Conservation (phyloP, 2,797 vertebrate genomes). For the Xenopus petersii region DNA sequence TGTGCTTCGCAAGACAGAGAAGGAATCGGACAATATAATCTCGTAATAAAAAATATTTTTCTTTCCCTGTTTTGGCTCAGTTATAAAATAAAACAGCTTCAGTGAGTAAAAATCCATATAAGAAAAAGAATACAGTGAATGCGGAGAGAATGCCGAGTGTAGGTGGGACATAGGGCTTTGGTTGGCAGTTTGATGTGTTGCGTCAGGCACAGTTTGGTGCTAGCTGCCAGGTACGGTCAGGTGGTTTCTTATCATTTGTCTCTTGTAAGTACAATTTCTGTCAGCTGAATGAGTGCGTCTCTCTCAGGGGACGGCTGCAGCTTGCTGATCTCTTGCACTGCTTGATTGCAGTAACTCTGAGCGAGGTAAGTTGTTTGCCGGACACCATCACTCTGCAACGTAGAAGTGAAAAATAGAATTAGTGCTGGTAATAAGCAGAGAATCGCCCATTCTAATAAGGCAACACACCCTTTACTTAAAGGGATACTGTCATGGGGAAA, state of each 20-base stretch:
- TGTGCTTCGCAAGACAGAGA: no score
- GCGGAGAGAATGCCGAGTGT: background rate
- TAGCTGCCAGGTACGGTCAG: slow-evolving; percentile 77
- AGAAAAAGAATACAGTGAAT: no score
- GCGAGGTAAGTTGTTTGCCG: slow-evolving; percentile 93
- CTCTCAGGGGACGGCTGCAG: slow-evolving; percentile 85
- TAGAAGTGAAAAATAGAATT: background rate
- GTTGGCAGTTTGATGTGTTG: slow-evolving; percentile 55
- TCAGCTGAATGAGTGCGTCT: slow-evolving; percentile 89
- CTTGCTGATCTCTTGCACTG: slow-evolving; percentile 81
- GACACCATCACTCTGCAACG: slow-evolving; percentile 84
- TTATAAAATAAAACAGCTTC: no score
- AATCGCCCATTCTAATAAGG: no score
- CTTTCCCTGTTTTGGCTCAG: no score
- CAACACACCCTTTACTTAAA: background rate
- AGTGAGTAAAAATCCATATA: no score
- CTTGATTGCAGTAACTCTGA: slow-evolving; percentile 85
- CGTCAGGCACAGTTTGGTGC: slow-evolving; percentile 70
- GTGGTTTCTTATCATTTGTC: slow-evolving; percentile 77
- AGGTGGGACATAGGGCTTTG: slow-evolving; percentile 53
- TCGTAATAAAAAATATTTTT: no score
- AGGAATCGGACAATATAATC: no score
- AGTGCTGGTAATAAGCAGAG: background rate
- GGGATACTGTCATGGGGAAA: no score
- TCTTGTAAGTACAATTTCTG: slow-evolving; percentile 83